Base-by-base conservation (phyloP, 2,888 invertebrate species). In the Melanchra persicariae region DNA sequence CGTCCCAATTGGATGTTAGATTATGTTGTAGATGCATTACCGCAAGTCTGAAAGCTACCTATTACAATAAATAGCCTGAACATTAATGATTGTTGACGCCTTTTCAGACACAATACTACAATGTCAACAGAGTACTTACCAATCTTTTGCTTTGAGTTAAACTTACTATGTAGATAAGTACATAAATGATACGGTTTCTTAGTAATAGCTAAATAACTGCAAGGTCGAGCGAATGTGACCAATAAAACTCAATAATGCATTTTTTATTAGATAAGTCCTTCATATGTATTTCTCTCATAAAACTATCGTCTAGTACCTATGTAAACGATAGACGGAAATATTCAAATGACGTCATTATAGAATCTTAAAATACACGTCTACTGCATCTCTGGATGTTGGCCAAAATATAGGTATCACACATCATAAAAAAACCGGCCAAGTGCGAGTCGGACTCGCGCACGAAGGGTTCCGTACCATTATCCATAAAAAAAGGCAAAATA, bases 351-450 rank as follows among this genome's bases (percentile, higher is more conserved):
- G 77, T 77, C 72, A 74, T 70, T 64, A 74, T 64, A 67, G 52
- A 59, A 73, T 83, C 87, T 84, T 74, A 84, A 90, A 91, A 90
- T 89, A 91, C 64, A 70, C 68, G 67, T 82, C 82, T 74, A 70
- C 83, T 86, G 70, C 80, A 85, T 72, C 43, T 82, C 83, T 92
- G 92, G 92, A 89, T 64, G 76, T 75, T 77, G 71, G 92, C 93
- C 93, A 92, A 86, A 52, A 58, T 66, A 76, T 79, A 77, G 62
- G n/a, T n/a, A 74, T 76, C 45, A 57, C 37, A 54, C 37, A 24
- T 70, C 55, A 66, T 72, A 61, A 73, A 69, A n/a, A n/a, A n/a
- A n/a, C n/a, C n/a, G n/a, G n/a, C n/a, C n/a, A n/a, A n/a, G n/a
- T n/a, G n/a, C n/a, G n/a, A n/a, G n/a, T n/a, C n/a, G n/a, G n/a